Evolutionary conservation across 1,140 invertebrate species (phyloP).

Genomic region (Solen grandis): DNA sequence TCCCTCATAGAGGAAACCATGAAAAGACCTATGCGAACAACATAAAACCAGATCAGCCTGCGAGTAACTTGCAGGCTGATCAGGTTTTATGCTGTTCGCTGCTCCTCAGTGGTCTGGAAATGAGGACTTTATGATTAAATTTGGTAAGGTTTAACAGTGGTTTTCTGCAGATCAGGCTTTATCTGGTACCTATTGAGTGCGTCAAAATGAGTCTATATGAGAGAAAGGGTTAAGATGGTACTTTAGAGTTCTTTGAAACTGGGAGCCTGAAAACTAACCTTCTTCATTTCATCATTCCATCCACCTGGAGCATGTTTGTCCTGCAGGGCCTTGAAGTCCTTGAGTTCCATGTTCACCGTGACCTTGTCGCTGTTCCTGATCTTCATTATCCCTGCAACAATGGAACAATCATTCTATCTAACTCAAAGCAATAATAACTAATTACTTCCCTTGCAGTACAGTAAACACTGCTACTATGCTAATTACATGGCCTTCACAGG

Average conservation of each 20-base stretch:
- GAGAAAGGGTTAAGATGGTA: too few relatives aligned
- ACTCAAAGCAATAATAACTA: too few relatives aligned
- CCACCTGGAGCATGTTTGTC: slow-evolving; percentile 25
- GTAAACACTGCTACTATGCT: not conserved
- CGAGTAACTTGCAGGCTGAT: too few relatives aligned
- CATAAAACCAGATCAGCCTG: too few relatives aligned
- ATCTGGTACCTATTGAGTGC: not conserved
- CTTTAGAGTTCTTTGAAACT: not conserved
- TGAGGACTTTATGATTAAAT: not conserved
- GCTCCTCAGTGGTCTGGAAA: too few relatives aligned
- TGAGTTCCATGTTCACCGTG: slow-evolving; percentile 30
- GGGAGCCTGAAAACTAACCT: slow-evolving; percentile 13
- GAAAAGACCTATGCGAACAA: too few relatives aligned
- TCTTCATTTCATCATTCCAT: slow-evolving; percentile 43
- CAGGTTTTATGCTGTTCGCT: too few relatives aligned
- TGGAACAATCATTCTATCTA: too few relatives aligned
- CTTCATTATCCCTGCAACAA: slow-evolving; percentile 24
- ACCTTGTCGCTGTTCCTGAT: slow-evolving; percentile 40
- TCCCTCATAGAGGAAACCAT: too few relatives aligned
- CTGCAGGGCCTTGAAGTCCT: slow-evolving; percentile 40
- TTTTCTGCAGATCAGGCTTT: not conserved
- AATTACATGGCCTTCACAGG: not conserved
- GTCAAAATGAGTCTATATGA: not conserved
- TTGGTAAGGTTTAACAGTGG: not conserved
- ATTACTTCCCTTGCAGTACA: too few relatives aligned